phyloP scores from a whole-genome alignment of 1,140 invertebrate species.

The Lithobius niger region DNA sequence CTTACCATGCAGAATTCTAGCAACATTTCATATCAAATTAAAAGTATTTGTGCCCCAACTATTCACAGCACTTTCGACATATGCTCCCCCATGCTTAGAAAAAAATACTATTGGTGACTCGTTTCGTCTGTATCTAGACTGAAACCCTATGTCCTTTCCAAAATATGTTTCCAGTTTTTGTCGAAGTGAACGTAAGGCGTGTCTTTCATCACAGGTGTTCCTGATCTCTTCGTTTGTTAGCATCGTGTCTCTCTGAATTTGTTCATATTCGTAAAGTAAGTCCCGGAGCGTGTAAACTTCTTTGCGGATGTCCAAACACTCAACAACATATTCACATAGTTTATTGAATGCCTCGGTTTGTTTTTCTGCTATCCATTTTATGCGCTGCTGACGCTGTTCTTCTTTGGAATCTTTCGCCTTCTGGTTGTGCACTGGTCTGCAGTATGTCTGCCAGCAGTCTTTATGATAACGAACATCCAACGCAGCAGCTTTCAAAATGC shows the following conservation, averaged over 20 bases:
- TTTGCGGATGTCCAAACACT: slow-evolving; percentile 7
- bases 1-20: slow-evolving; percentile 5
- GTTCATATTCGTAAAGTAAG: slow-evolving; percentile 2
- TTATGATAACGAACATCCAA: slow-evolving; percentile 1
- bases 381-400: slow-evolving; percentile 6
- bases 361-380: slow-evolving; percentile 9
- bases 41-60: slow-evolving; percentile 3
- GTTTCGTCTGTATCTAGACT: slow-evolving; percentile 7
- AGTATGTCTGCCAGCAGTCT: slow-evolving; percentile 4
- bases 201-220: background rate
- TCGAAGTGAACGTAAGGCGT: background rate
- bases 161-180: no score
- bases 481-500: slow-evolving; percentile 8
- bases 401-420: slow-evolving; percentile 2
- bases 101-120: slow-evolving; percentile 6
- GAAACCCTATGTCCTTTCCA: slow-evolving; percentile 2
- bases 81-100: slow-evolving; percentile 3
- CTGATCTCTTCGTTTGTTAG: background rate
- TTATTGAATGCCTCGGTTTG: slow-evolving; percentile 4
- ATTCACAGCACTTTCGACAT: slow-evolving; percentile 9
- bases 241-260: background rate
- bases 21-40: slow-evolving; percentile 8
- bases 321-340: slow-evolving; percentile 8
- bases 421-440: slow-evolving; percentile 1
- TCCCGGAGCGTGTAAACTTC: slow-evolving; percentile 2